Evolutionary conservation across 1,140 invertebrate genomes (phyloP), one percentile per base, ranked within the genome.

Genomic region (Oryctes rhinoceros): DNA sequence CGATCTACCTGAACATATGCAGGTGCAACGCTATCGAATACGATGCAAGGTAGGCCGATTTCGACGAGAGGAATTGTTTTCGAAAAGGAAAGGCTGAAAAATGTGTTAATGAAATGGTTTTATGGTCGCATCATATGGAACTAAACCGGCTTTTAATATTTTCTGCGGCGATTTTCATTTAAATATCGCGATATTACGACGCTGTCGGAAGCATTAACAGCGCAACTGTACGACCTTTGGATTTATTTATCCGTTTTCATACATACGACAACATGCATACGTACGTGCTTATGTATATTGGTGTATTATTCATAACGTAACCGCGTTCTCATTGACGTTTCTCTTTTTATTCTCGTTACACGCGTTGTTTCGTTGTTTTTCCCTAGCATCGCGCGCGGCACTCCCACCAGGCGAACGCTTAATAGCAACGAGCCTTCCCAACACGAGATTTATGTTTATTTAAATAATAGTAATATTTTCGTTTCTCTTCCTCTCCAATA

Each of bases 361-460:
- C 47, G 37, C 47, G 75, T 48, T 76, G 75, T 76, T 39, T 48
- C 47, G n/a, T 44, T 76, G 39, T 47, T 76, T 76, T 76, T 76
- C 44, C 75, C 20, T 24, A 48, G 35, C 37, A 48, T 76, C 15
- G 75, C 44, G 53, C 24, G 24, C 35, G 65, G 65, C 75, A 76
- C 75, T 76, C 75, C 75, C 75, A 76, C 75, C 18, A 76, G 47
- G 39, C 37, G 39, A 47, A 37, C 37, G 15, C 65, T 71, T 76
- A 47, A 76, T 76, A 49, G 18, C 39, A 76, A 47, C 75, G 39
- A 47, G 75, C 47, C 20, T 76, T 76, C 75, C 47, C 75, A 44
- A 44, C 75, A 76, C 65, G 65, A 49, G 75, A 49, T 47, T 76
- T 76, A 76, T 76, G 75, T 76, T 76, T 76, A 76, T 76, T 76